phyloP scores from a whole-genome alignment of 2,888 invertebrate genomes.

The Heliconius erato region DNA sequence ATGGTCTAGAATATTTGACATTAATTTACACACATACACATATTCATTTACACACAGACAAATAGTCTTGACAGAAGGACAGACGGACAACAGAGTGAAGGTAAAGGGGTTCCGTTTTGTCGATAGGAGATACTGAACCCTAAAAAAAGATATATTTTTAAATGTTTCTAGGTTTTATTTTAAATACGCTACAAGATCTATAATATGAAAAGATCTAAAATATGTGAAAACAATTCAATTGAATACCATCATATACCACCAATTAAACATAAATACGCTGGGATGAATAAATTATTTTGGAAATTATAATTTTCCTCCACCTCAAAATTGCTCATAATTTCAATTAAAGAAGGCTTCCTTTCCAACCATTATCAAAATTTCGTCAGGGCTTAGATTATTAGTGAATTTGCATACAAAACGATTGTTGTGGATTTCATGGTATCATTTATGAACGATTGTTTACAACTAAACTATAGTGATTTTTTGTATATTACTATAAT shows the following conservation, averaged over 20 bases:
- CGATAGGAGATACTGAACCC: too few relatives aligned
- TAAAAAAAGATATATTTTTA: too few relatives aligned
- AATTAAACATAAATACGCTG: background rate
- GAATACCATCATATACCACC: background rate
- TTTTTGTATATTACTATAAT: too few relatives aligned
- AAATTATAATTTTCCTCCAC: slow-evolving; percentile 16
- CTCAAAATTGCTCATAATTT: slow-evolving; percentile 14
- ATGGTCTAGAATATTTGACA: too few relatives aligned
- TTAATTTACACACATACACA: too few relatives aligned
- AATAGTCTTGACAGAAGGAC: too few relatives aligned
- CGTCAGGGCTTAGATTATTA: slow-evolving; percentile 4
- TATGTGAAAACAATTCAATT: background rate
- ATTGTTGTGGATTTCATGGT: background rate
- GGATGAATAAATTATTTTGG: background rate
- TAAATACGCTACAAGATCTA: background rate
- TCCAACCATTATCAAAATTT: slow-evolving; percentile 3
- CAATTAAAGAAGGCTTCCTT: slow-evolving; percentile 1
- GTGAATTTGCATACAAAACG: slow-evolving; percentile 11
- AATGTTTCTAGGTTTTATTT: background rate
- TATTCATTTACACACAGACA: too few relatives aligned
- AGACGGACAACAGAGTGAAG: too few relatives aligned
- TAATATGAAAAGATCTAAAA: background rate
- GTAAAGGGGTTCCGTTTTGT: too few relatives aligned
- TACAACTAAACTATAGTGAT: background rate
- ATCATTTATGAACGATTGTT: background rate